A percentile compares a stretch with the other conserved stretches of the same genome.
These are phyloP conservation scores for Collichthys lucidus DNA, from an alignment of 2,113 vertebrate genomes.

Conservation along the genomic window DNA sequence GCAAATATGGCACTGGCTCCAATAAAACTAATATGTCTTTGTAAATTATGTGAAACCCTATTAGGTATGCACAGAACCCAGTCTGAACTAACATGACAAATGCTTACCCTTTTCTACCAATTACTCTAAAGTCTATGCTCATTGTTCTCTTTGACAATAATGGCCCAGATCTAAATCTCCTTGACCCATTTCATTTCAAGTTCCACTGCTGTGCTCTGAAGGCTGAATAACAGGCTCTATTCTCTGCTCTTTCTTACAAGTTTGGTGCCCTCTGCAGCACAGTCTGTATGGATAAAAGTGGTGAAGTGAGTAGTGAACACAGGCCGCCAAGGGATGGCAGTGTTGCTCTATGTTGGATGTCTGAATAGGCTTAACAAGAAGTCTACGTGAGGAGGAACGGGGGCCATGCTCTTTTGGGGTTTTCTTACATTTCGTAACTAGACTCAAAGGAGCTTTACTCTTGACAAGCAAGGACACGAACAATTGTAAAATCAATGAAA, in stretches of 20 bases:
- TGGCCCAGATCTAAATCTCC: slow-evolving; percentile 77
- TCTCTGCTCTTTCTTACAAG: slow-evolving; percentile 43
- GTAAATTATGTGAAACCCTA: slow-evolving; percentile 59
- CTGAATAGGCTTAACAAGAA: neutral
- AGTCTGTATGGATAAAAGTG: neutral
- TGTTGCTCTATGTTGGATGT: slow-evolving; percentile 69
- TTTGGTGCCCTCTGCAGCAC: slow-evolving; percentile 51
- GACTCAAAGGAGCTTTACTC: slow-evolving; percentile 55
- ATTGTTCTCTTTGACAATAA: slow-evolving; percentile 74
- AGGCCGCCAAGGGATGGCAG: slow-evolving; percentile 77
- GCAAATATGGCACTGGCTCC: slow-evolving; percentile 28
- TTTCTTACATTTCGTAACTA: slow-evolving; percentile 56
- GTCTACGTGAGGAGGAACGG: neutral
- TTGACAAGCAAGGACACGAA: slow-evolving; percentile 68
- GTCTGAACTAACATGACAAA: slow-evolving; percentile 65
- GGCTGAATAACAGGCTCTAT: slow-evolving; percentile 23
- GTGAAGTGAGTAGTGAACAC: neutral
- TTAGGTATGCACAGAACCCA: slow-evolving; percentile 59
- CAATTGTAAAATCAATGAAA: slow-evolving; percentile 69
- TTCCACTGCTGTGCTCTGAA: slow-evolving; percentile 46
- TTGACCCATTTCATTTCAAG: slow-evolving; percentile 76
- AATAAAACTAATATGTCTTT: slow-evolving; percentile 55
- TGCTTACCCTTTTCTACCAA: slow-evolving; percentile 70
- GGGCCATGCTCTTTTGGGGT: slow-evolving; percentile 7
- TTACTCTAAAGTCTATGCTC: slow-evolving; percentile 62